Base-by-base conservation (phyloP, 2,113 vertebrate species). In the human (Homo sapiens) region DNA sequence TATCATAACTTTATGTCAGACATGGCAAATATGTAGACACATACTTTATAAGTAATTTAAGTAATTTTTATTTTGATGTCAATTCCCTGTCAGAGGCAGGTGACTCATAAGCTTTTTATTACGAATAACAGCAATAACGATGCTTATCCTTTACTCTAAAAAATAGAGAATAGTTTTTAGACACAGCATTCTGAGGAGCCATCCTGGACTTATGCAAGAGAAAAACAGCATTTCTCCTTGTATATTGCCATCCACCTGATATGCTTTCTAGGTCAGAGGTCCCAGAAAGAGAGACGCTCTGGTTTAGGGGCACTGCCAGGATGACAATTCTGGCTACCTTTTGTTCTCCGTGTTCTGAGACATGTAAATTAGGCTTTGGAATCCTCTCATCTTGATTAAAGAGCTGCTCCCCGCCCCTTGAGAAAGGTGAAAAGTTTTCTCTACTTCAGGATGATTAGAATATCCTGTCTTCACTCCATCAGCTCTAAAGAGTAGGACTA, bases 21-120 rank as follows among this genome's bases (percentile, higher is more conserved):
- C 13, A 22, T 82, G 93, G 35, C 8, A 89, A 80, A 91, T 73
- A 90, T 5, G 23, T 70, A 79, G 22, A 72, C 18, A 73, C 32
- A 27, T 38, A 50, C 7, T 57, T 93, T 13, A 73, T 48, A 32
- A 43, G 48, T 84, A 88, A 59, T 94, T 89, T 48, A 32, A 38
- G 48, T 84, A 88, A 59, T 94, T 89, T 81, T 94, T 76, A 70
- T 52, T 82, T 80, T 87, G 50, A 73, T 72, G 27, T 61, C 4
- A 7, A 78, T 79, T 78, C 23, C 23, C 79, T 82, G 16, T 95
- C 30, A 66, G 55, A 92, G 68, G 18, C 48, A 66, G 35, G n/a
- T 64, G 59, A 78, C 76, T 89, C 38, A 43, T 30, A 68, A 57
- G 25, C 43, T 72, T 61, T 68, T 88, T 27, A 45, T 89, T 81